Base-by-base conservation (phyloP, 2,797 vertebrate species). In the Megaceryle alcyon region DNA sequence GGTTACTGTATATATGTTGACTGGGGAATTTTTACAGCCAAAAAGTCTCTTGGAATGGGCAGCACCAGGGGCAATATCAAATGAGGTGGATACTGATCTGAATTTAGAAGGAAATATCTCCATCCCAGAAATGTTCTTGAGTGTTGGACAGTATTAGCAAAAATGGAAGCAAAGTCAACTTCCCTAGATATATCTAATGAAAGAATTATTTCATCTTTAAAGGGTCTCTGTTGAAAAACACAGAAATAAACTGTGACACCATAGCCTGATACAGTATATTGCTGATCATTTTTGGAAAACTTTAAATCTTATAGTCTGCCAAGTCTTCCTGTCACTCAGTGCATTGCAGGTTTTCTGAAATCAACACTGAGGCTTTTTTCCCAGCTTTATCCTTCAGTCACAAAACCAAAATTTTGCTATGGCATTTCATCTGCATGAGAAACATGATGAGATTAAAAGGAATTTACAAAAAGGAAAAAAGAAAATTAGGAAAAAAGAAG, bases 21-120 rank as follows among this genome's bases (percentile, higher is more conserved):
- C 86, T 80, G 60, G 39, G 29, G 81, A 88, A 54, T 33, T 95
- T 96, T 94, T 83, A 84, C 43, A 91, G 93, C 68, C 84, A 75
- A 86, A 75, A 49, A 68, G 12, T 35, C 53, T 90, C 37, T 56
- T 88, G 59, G 71, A 92, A 90, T 51, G 31, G 68, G 57, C 75
- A 95, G 75, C 57, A 70, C 60, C 71, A 65, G 48, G 78, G 57
- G 84, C 83, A 82, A 37, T 59, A 91, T n/a, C 9, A 6, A 93
- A 51, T 59, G 53, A 82, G 76, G 80, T 53, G 41, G 61, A 92
- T 88, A 82, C 25, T 28, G 53, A 41, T 56, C 68, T 71, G 68
- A 90, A 59, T 92, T 86, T 51, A 37, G 75, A 75, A 71, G 68
- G 39, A 90, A 90, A 39, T 60, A 85, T 59, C 49, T 93, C 64